Conservation (phyloP, 2,888 invertebrate species). For the Polydrusus pterygomalis region DNA sequence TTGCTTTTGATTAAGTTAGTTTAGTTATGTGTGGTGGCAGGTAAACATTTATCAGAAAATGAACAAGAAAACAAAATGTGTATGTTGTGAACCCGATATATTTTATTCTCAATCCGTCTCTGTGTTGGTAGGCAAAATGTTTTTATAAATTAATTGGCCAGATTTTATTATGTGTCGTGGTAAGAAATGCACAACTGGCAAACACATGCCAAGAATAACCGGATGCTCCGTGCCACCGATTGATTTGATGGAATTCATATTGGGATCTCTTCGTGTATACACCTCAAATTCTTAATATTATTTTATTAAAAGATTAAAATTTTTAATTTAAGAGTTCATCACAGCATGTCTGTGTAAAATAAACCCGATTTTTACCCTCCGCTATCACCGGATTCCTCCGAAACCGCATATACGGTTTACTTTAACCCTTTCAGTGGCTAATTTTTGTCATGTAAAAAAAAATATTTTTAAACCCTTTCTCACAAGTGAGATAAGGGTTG, state of each 20-base stretch:
- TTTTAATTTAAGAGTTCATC: too few relatives aligned
- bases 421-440: too few relatives aligned
- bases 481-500: neutral
- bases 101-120: conserved; percentile 29
- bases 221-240: conserved; percentile 68
- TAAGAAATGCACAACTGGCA: conserved; percentile 66
- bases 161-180: conserved; percentile 58
- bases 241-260: conserved; percentile 68
- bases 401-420: too few relatives aligned
- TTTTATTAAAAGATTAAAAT: neutral
- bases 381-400: too few relatives aligned
- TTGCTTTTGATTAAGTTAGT: too few relatives aligned
- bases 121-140: conserved; percentile 48
- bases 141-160: conserved; percentile 60
- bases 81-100: neutral
- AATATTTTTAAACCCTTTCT: neutral
- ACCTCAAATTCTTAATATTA: neutral
- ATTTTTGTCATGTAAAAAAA: too few relatives aligned
- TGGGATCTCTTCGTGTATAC: conserved; percentile 55
- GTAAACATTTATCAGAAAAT: too few relatives aligned
- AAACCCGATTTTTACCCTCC: too few relatives aligned
- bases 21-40: too few relatives aligned
- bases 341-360: too few relatives aligned
- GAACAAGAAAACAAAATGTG: too few relatives aligned
- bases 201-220: conserved; percentile 68